phyloP scores from a whole-genome alignment of 2,888 invertebrate genomes.

The Troides aeacus region DNA sequence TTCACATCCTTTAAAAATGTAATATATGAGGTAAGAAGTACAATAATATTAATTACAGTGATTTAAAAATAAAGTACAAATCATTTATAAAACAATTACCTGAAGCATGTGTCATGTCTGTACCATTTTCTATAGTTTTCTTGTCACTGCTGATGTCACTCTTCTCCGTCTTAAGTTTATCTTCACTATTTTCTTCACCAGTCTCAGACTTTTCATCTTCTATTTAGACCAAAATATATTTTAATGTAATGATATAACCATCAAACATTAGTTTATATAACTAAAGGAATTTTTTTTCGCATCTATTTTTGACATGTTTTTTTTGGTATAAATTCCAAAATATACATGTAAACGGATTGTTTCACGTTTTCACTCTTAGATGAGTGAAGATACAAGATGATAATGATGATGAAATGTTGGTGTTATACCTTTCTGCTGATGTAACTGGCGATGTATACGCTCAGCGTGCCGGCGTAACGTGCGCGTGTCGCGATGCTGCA shows the following conservation, averaged over 20 bases:
- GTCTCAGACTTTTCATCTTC: slow-evolving; percentile 63
- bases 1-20: slow-evolving; percentile 69
- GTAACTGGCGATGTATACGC: slow-evolving; percentile 82
- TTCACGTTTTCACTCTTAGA: neutral
- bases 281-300: no score
- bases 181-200: slow-evolving; percentile 44
- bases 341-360: no score
- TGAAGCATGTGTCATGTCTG: slow-evolving; percentile 46
- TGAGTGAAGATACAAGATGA: no score
- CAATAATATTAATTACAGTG: no score
- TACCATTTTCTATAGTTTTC: slow-evolving; percentile 69
- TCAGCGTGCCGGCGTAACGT: slow-evolving; percentile 86
- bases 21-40: no score
- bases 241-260: no score
- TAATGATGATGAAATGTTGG: neutral
- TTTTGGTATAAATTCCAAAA: no score
- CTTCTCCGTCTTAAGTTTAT: slow-evolving; percentile 60
- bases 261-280: no score
- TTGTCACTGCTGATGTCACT: slow-evolving; percentile 67
- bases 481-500: slow-evolving; percentile 88
- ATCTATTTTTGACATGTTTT: no score
- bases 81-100: neutral
- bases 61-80: no score
- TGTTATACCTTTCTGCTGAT: slow-evolving; percentile 63
- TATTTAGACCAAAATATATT: slow-evolving; percentile 35